phyloP scores from a whole-genome alignment of 2,888 invertebrate species.

The Drosophila nr. medialis region DNA sequence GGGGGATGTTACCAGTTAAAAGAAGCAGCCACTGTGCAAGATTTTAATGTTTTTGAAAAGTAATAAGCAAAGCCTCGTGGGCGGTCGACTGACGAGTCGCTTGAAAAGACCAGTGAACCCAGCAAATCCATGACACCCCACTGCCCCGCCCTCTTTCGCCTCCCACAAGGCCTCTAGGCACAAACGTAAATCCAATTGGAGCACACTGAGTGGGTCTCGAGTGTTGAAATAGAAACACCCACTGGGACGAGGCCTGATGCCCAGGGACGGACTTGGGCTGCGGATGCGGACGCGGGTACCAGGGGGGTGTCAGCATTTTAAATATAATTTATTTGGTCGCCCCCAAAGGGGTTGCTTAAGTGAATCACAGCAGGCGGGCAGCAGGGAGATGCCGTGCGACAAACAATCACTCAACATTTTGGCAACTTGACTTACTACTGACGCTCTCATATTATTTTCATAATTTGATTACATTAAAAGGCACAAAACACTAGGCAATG shows the following conservation, averaged over 20 bases:
- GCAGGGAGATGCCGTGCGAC: slow-evolving; percentile 47
- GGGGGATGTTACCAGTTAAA: slow-evolving; percentile 7
- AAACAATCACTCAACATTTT: slow-evolving; percentile 79
- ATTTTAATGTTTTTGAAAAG: slow-evolving; percentile 70
- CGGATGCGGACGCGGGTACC: slow-evolving; percentile 14
- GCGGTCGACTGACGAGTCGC: slow-evolving; percentile 55
- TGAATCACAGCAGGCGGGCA: slow-evolving; percentile 65
- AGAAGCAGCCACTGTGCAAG: slow-evolving; percentile 19
- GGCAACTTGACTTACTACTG: slow-evolving; percentile 75
- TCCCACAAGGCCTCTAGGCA: slow-evolving; percentile 39
- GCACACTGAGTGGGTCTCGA: slow-evolving; percentile 52
- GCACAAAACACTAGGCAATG: slow-evolving; percentile 37
- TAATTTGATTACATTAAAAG: slow-evolving; percentile 79
- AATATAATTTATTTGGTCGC: slow-evolving; percentile 74
- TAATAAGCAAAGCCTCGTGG: slow-evolving; percentile 77
- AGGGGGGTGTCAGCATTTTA: slow-evolving; percentile 52
- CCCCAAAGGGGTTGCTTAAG: slow-evolving; percentile 71
- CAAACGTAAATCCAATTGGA: slow-evolving; percentile 71
- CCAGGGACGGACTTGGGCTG: slow-evolving; percentile 25
- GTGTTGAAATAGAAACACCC: slow-evolving; percentile 75
- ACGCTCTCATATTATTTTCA: slow-evolving; percentile 69
- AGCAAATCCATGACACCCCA: slow-evolving; percentile 11
- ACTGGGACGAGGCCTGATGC: slow-evolving; percentile 56
- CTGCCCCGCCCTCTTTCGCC: neutral
- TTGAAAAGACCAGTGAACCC: slow-evolving; percentile 32